Evolutionary conservation across 2,113 vertebrate species (phyloP).

Genomic region (Collichthys lucidus): DNA sequence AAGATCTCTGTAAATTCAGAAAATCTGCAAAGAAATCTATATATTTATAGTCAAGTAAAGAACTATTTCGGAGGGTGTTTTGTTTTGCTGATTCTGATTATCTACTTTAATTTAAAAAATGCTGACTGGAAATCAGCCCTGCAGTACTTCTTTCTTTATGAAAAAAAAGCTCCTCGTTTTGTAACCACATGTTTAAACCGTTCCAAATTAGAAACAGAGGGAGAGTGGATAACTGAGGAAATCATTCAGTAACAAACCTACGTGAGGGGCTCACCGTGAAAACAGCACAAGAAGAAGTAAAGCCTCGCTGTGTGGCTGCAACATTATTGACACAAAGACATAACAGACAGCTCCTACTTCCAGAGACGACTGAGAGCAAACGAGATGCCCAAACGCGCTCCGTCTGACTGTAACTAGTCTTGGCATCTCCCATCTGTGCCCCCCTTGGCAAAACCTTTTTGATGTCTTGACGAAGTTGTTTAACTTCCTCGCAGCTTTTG

Average conservation of each 20-base stretch:
- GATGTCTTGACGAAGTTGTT: constrained; percentile 74
- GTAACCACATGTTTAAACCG: constrained; percentile 48
- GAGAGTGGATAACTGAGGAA: constrained; percentile 51
- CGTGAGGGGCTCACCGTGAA: constrained; percentile 44
- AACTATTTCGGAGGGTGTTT: not conserved
- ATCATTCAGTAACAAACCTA: constrained; percentile 39
- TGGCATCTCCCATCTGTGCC: constrained; percentile 79
- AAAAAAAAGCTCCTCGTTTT: constrained; percentile 51
- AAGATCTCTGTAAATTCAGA: not conserved
- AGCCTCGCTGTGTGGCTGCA: constrained; percentile 24
- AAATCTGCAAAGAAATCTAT: not conserved
- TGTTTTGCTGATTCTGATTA: constrained; percentile 1
- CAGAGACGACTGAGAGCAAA: constrained; percentile 48
- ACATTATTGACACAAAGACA: constrained; percentile 47
- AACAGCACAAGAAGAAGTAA: constrained; percentile 34
- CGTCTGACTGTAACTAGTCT: constrained; percentile 66
- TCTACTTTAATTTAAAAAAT: constrained; percentile 30
- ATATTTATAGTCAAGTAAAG: not conserved
- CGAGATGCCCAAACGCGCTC: constrained; percentile 39
- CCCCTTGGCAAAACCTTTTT: constrained; percentile 71
- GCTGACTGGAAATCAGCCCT: constrained; percentile 27
- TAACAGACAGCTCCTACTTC: constrained; percentile 34
- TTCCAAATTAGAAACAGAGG: constrained; percentile 77
- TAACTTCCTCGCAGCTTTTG: constrained; percentile 41
- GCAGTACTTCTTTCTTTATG: not conserved